Evolutionary conservation across 1,140 invertebrate genomes (phyloP), one percentile per base, ranked within the genome.

Genomic region (Caligus rogercresseyi): DNA sequence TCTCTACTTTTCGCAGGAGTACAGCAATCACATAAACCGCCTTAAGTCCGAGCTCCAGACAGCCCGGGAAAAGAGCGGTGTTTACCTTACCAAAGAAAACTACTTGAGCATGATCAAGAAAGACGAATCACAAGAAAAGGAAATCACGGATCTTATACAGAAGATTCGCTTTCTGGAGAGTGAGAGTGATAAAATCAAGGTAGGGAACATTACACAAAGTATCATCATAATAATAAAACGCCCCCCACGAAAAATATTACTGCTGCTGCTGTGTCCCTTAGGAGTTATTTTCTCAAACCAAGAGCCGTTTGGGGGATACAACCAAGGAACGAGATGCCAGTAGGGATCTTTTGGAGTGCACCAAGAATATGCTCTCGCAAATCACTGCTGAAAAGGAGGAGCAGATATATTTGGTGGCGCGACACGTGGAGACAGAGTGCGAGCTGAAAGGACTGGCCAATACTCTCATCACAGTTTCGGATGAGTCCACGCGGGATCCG

Each of bases 1-100:
- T n/a, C n/a, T 43, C n/a, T 43, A 43, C n/a, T 43, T 43, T n/a
- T 11, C 31, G 62, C 31, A 78, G 75, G 86, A 91, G 69, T 95
- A 91, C 68, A 84, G 82, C 0, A 86, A 89, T 69, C 89, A 95
- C 75, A 93, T 95, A 67, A 89, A 94, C 68, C 77, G 83, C 65
- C 72, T 96, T 0, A 80, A 86, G 54, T 76, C 82, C 18, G 91
- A 95, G 76, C 75, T 95, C 31, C 75, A 79, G 51, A 89, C 90
- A 1, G 78, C 83, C 1, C 76, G 88, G 25, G 87, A 90, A 66
- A 86, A 87, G 69, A 88, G 86, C 74, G 87, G 85, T 74, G 80
- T 94, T 31, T 94, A 83, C 72, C 70, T 96, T 25, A 84, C 85
- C 14, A 78, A 81, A 66, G 87, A 92, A 63, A 90, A 89, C 67